Conservation (phyloP, 2,797 vertebrate species). For the Tokudaia muenninki region DNA sequence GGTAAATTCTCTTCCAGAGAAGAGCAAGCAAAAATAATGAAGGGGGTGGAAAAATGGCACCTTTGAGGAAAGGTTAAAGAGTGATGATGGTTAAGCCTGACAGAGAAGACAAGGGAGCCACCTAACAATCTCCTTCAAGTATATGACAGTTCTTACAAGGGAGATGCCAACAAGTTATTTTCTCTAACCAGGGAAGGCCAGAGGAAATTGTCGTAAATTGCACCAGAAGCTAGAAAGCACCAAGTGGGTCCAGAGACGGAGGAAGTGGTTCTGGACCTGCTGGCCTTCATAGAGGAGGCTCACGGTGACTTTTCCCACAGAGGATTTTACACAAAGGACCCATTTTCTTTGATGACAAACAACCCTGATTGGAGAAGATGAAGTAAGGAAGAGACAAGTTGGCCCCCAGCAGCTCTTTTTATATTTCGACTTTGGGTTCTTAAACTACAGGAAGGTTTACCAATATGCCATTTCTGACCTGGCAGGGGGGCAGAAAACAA, state of each 20-base stretch:
- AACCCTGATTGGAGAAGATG: background rate
- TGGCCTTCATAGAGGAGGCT: background rate
- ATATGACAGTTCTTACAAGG: background rate
- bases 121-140: slow-evolving; percentile 44
- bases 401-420: background rate
- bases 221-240: background rate
- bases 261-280: background rate
- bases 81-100: slow-evolving; percentile 39
- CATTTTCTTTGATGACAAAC: background rate
- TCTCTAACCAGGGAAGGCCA: slow-evolving; percentile 48
- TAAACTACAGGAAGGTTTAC: background rate
- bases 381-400: background rate
- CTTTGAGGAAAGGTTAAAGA: slow-evolving; percentile 58
- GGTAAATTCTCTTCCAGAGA: slow-evolving; percentile 24
- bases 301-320: background rate
- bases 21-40: slow-evolving; percentile 26
- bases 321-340: background rate
- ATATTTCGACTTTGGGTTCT: background rate
- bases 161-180: slow-evolving; percentile 45
- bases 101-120: slow-evolving; percentile 43
- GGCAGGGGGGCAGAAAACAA: background rate
- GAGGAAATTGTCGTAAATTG: slow-evolving; percentile 23
- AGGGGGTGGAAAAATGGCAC: slow-evolving; percentile 21
- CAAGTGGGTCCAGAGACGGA: background rate
- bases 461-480: background rate